Conservation (phyloP, 2,797 vertebrate species). For the Sebastes steindachneri region DNA sequence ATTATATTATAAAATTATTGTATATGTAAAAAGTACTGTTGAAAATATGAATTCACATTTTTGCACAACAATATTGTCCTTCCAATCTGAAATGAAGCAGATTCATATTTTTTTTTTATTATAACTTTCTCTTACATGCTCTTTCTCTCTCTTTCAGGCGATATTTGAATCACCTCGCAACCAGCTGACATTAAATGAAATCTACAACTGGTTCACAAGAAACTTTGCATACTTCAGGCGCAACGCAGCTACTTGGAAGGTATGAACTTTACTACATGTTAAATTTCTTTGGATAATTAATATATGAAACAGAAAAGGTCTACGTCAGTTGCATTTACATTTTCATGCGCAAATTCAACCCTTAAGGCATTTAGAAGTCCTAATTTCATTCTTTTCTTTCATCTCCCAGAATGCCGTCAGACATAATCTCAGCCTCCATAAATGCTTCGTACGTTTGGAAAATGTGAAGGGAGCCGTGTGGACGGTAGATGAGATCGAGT, state of each 20-base stretch:
- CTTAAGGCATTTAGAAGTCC: neutral
- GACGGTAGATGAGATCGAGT: conserved; percentile 99
- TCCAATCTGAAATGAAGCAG: neutral
- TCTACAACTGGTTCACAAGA: conserved; percentile 99
- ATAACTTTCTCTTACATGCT: neutral
- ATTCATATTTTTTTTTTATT: neutral
- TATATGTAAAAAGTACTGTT: neutral
- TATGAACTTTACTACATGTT: conserved; percentile 54
- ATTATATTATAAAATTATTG: too few species aligned
- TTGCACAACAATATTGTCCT: neutral
- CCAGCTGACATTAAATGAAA: conserved; percentile 99
- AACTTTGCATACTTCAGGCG: conserved; percentile 99
- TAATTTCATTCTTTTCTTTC: neutral
- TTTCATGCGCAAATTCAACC: neutral
- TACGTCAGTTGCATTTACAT: neutral
- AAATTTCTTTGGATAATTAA: neutral
- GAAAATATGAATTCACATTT: neutral
- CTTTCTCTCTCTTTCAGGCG: conserved; percentile 82
- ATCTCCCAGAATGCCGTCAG: conserved; percentile 94
- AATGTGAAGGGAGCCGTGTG: conserved; percentile 99
- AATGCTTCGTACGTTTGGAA: conserved; percentile 99
- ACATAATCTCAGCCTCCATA: conserved; percentile 99
- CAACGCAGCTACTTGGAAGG: conserved; percentile 99
- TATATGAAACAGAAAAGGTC: neutral
- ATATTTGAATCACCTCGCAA: conserved; percentile 98